Conservation (phyloP, 1,140 invertebrate genomes). For the Lucilia sericata region DNA sequence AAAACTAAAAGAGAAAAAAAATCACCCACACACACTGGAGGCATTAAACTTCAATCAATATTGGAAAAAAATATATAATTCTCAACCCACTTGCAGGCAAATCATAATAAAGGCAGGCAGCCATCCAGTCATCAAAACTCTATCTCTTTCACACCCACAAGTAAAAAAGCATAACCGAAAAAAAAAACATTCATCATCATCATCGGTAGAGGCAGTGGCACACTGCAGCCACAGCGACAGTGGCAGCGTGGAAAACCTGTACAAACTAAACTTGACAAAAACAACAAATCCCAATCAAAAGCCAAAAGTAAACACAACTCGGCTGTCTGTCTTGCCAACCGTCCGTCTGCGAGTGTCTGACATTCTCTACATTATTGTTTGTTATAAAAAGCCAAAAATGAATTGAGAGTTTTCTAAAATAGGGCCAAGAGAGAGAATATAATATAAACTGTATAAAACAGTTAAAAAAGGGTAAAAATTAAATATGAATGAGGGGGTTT, state of each 20-base stretch:
- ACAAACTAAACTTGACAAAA: conserved; percentile 29
- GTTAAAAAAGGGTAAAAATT: conserved; percentile 7
- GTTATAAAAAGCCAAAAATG: conserved; percentile 11
- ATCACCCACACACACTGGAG: background rate
- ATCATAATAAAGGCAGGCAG: background rate
- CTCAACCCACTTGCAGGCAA: conserved; percentile 7
- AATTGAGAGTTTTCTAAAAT: background rate
- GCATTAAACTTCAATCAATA: conserved; percentile 2
- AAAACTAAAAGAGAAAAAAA: background rate
- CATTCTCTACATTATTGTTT: background rate
- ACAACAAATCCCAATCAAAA: conserved; percentile 19
- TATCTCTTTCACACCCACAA: background rate
- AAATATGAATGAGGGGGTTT: background rate
- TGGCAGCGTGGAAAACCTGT: conserved; percentile 2
- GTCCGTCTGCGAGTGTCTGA: background rate
- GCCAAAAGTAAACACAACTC: conserved; percentile 12
- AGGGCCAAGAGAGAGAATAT: background rate
- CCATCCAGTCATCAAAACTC: background rate
- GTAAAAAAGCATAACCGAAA: background rate
- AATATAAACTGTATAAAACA: background rate
- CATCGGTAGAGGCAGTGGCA: background rate
- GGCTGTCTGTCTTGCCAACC: background rate
- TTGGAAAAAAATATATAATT: background rate
- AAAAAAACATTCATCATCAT: background rate
- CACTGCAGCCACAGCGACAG: background rate